Evolutionary conservation across 2,113 vertebrate species (phyloP).

Genomic region (Microcebus ravelobensis): DNA sequence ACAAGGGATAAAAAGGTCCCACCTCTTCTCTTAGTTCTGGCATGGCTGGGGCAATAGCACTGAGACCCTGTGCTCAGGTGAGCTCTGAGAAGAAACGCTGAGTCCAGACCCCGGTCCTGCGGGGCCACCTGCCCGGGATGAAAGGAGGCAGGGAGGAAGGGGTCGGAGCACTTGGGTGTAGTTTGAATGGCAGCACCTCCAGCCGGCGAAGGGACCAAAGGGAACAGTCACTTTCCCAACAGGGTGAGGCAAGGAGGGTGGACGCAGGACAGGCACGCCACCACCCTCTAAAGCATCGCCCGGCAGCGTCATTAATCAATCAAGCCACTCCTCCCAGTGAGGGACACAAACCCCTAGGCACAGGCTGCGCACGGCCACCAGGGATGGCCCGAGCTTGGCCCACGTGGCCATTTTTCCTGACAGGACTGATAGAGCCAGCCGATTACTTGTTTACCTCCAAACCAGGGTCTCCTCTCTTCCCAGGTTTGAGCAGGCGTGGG

Average conservation of each 20-base stretch:
- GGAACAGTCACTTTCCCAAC: background rate
- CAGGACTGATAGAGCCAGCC: background rate
- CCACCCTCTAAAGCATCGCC: background rate
- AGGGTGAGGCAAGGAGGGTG: background rate
- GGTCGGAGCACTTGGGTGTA: background rate
- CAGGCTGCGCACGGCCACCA: background rate
- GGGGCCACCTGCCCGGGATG: accelerated
- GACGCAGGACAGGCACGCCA: background rate
- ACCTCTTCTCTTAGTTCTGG: background rate
- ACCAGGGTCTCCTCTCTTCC: background rate
- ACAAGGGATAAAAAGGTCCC: background rate
- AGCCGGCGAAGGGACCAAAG: background rate
- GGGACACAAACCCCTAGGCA: background rate
- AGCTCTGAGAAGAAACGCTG: background rate
- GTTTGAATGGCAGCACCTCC: background rate
- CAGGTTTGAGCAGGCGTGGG: background rate
- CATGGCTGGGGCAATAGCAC: background rate
- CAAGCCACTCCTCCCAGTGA: background rate
- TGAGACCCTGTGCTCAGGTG: background rate
- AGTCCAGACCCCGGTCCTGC: accelerated
- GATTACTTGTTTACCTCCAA: background rate
- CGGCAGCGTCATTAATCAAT: background rate
- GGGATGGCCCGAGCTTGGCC: background rate
- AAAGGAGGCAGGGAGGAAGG: background rate
- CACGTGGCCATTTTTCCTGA: background rate